Percentiles rank a stretch among this genome's conserved stretches.
Conservation (phyloP, 2,797 vertebrate species). For the Etheostoma nigrum region DNA sequence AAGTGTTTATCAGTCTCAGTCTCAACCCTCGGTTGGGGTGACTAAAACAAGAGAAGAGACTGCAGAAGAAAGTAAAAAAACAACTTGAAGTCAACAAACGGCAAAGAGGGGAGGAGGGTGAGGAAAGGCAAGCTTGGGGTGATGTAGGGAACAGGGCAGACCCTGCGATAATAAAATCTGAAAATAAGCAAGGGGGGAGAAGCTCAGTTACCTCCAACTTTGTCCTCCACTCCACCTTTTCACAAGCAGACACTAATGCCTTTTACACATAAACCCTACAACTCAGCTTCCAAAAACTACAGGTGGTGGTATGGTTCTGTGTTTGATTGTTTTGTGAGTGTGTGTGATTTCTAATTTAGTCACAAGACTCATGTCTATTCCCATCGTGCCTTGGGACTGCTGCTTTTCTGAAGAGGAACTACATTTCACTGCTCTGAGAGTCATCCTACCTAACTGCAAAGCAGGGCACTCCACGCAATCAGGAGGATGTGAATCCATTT, state of each 20-base stretch:
- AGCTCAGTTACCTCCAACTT: constrained; percentile 37
- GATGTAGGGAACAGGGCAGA: constrained; percentile 5
- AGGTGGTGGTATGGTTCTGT: constrained; percentile 39
- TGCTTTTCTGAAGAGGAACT: constrained; percentile 60
- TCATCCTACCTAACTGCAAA: constrained; percentile 59
- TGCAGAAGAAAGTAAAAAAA: constrained; percentile 67
- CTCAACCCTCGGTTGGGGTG: constrained; percentile 3
- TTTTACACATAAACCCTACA: constrained; percentile 16
- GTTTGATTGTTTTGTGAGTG: constrained; percentile 37
- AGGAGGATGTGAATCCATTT: constrained; percentile 75
- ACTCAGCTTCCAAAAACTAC: constrained; percentile 43
- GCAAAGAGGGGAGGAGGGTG: constrained; percentile 33
- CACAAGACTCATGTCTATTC: constrained; percentile 70
- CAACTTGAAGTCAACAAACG: constrained; percentile 79
- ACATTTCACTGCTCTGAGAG: constrained; percentile 63
- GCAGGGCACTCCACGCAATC: constrained; percentile 59
- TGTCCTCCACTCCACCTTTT: constrained; percentile 34
- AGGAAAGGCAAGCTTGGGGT: not conserved
- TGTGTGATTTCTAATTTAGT: constrained; percentile 66
- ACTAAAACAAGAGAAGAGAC: constrained; percentile 45
- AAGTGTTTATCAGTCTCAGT: constrained; percentile 44
- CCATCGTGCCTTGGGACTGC: constrained; percentile 62
- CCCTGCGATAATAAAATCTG: constrained; percentile 36
- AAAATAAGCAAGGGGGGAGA: constrained; percentile 17
- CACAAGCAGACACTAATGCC: constrained; percentile 17